phyloP scores from a whole-genome alignment of 2,888 invertebrate species.

The Eupithecia abbreviata region DNA sequence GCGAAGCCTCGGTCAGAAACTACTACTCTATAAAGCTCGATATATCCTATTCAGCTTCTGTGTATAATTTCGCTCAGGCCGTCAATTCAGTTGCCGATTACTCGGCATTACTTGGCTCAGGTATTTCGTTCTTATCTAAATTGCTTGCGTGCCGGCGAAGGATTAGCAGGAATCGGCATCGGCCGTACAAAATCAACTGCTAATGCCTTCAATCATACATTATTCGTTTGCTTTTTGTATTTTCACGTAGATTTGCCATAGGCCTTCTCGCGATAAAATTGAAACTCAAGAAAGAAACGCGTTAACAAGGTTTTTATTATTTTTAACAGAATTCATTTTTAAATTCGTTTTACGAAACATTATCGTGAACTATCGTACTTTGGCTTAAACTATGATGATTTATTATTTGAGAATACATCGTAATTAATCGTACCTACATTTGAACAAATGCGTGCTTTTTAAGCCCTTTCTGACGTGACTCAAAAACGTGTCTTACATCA shows the following conservation, averaged over 20 bases:
- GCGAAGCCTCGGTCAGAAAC: no score
- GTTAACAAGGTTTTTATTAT: not conserved
- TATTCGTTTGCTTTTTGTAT: slow-evolving; percentile 5
- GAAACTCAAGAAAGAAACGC: not conserved
- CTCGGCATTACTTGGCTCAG: slow-evolving; percentile 37
- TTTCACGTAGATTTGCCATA: not conserved
- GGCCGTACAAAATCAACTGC: slow-evolving; percentile 5
- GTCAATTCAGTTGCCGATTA: slow-evolving; percentile 31
- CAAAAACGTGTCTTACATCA: not conserved
- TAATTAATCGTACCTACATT: not conserved
- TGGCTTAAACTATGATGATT: no score
- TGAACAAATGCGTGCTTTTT: not conserved
- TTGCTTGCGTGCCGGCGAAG: slow-evolving; percentile 34
- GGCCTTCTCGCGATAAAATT: not conserved
- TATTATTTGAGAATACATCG: no score
- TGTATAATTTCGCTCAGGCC: slow-evolving; percentile 28
- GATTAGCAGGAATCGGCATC: slow-evolving; percentile 31
- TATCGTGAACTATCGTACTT: not conserved
- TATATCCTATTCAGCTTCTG: slow-evolving; percentile 18
- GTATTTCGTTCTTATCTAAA: slow-evolving; percentile 37
- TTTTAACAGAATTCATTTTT: not conserved
- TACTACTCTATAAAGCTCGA: no score
- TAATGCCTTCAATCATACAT: slow-evolving; percentile 14
- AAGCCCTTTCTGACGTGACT: not conserved
- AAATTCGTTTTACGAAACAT: not conserved